Evolutionary conservation across 2,797 vertebrate species (phyloP), one percentile per base, ranked within the genome.

Genomic region (Leptatherina wallacei): DNA sequence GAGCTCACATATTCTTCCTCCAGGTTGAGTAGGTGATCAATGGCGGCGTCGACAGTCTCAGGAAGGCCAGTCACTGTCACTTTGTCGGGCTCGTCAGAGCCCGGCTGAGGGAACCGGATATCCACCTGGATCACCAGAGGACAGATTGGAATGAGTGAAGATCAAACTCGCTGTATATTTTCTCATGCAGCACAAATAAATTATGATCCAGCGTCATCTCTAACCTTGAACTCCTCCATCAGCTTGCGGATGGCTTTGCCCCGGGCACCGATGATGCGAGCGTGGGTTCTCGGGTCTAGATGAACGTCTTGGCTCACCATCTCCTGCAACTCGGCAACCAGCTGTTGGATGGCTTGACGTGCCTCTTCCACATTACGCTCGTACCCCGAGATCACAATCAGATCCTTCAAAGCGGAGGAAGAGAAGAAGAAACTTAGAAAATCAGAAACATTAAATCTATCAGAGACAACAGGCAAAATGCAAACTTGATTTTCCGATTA

Each of bases 1-100:
- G n/a, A 16, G 89, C 95, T 95, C 73, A 96, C 95, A 65, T 96
- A 95, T 94, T 96, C 92, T 77, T 96, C 94, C 82, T 96, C 95
- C 85, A 96, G 88, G 85, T 94, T 95, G 59, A 95, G 94, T 57
- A 96, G 92, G 84, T 95, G 93, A 69, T 95, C 93, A 18, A 95
- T 92, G 77, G 95, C 94, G 13, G 95, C 93, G 63, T 95, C 94
- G 0, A 96, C 94, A 0, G 94, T 94, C 74, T 94, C 94, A 0
- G 94, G 94, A 20, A 95, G 90, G 4, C 95, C 95, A 0, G 86
- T 95, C 63, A 96, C 92, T 0, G 92, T 95, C 83, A 96, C 93
- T 69, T 92, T 92, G 81, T 95, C 94, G 0, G 93, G 93, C 73
- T 95, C 93, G 3, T 92, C 93, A 0, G 93, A 94, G 30, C 93